A percentile compares a stretch with the other conserved stretches of the same genome.
phyloP scores from a whole-genome alignment of 2,113 vertebrate species.

The Heteronetta atricapilla region DNA sequence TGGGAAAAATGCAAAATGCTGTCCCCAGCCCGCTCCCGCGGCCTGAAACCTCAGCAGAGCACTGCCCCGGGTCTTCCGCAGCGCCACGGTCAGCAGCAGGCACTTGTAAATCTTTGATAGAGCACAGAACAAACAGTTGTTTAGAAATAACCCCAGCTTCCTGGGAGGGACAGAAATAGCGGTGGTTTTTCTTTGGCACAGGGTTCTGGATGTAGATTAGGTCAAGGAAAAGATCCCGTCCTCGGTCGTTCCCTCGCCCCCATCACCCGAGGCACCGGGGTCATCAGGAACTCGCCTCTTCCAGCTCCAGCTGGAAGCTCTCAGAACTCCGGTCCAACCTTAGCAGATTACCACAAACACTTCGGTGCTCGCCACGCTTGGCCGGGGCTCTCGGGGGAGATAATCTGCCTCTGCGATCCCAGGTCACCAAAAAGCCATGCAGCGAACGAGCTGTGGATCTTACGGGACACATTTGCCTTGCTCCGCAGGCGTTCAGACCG shows the following conservation, averaged over 20 bases:
- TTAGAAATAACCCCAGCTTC: neutral
- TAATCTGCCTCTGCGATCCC: neutral
- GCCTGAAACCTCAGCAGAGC: neutral
- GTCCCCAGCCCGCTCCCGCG: neutral
- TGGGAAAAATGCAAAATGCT: no score
- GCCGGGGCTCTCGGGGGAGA: neutral
- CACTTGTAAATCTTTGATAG: neutral
- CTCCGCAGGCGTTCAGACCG: neutral
- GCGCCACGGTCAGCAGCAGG: neutral
- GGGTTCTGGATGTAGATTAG: neutral
- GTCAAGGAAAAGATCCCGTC: neutral
- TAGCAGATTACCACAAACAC: neutral
- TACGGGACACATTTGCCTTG: fast-evolving
- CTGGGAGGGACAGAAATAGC: neutral
- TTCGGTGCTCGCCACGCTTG: neutral
- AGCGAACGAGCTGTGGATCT: neutral
- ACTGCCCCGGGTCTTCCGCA: neutral
- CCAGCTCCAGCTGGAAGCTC: conserved; percentile 36
- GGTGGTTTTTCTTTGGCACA: neutral
- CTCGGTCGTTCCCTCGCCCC: neutral
- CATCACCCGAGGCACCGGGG: fast-evolving
- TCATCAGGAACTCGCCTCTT: neutral
- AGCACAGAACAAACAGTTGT: neutral
- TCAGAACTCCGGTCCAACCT: neutral
- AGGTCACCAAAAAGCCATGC: neutral